Evolutionary conservation across 1,140 invertebrate species (phyloP).

Genomic region (Diploscapter pachys): DNA sequence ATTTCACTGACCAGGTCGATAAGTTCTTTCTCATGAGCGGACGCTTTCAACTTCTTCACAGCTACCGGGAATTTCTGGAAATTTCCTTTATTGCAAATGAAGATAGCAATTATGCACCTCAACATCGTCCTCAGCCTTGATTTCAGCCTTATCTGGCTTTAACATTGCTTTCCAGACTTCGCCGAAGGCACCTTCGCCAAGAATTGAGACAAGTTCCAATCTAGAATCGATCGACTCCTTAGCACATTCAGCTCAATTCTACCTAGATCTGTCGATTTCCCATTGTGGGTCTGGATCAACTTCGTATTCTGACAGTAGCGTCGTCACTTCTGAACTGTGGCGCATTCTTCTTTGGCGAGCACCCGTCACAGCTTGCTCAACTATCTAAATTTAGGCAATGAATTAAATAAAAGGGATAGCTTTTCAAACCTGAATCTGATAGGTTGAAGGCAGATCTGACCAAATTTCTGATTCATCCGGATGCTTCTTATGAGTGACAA

Average conservation of each 20-base stretch:
- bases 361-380: too few species aligned
- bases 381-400: too few species aligned
- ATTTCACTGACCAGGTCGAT: conserved; percentile 93
- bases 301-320: conserved; percentile 53
- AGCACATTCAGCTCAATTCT: neutral
- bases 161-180: conserved; percentile 54
- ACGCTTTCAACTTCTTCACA: conserved; percentile 98
- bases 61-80: conserved; percentile 72
- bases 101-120: neutral
- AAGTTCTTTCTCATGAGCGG: conserved; percentile 91
- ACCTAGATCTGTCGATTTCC: conserved; percentile 50
- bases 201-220: conserved; percentile 40
- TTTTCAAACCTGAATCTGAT: conserved; percentile 49
- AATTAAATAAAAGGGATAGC: neutral
- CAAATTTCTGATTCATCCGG: conserved; percentile 40
- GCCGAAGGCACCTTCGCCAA: conserved; percentile 58
- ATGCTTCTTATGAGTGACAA: conserved; percentile 51
- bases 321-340: conserved; percentile 38
- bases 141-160: conserved; percentile 34
- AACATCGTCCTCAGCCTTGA: neutral
- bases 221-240: conserved; percentile 30
- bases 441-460: conserved; percentile 47
- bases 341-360: conserved; percentile 5
- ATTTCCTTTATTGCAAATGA: neutral
- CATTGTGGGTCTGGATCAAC: conserved; percentile 54